A percentile compares a stretch with the other conserved stretches of the same genome.
Evolutionary conservation across 2,888 invertebrate genomes (phyloP).

Genomic region (Acronicta leporina): DNA sequence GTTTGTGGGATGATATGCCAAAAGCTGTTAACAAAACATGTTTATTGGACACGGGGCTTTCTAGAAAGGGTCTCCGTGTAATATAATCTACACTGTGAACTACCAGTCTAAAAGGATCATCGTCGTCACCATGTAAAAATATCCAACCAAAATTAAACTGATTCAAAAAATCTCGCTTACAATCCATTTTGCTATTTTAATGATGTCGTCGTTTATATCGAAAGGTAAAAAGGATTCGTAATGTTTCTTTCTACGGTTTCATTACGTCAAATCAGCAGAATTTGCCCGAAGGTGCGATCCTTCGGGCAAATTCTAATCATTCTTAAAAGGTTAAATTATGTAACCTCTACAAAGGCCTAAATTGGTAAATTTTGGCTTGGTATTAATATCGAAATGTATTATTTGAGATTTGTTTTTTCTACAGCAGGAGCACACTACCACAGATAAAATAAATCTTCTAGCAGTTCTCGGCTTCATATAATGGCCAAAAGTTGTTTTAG

Average conservation of each 20-base stretch:
- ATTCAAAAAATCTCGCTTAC: neutral
- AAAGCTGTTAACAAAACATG: conserved; percentile 1
- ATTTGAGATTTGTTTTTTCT: neutral
- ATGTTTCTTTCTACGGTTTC: conserved; percentile 12
- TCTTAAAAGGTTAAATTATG: no score
- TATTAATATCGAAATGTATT: neutral
- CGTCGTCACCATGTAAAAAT: no score
- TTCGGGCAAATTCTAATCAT: no score
- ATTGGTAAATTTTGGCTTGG: no score
- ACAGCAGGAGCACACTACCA: neutral
- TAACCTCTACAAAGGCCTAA: no score
- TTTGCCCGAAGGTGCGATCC: no score
- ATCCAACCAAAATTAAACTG: no score
- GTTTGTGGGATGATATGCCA: conserved; percentile 4
- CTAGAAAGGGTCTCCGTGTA: neutral
- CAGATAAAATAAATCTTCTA: neutral
- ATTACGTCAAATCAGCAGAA: conserved; percentile 10
- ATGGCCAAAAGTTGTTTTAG: neutral
- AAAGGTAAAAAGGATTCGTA: conserved; percentile 16
- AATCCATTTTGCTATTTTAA: conserved; percentile 28
- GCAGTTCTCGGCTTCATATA: neutral
- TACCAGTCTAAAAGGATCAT: no score
- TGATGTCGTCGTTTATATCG: conserved; percentile 14
- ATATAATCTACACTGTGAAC: neutral
- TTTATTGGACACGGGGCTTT: neutral